Evolutionary conservation across 2,888 invertebrate genomes (phyloP), one percentile per base, ranked within the genome.

Genomic region (Empis livida): DNA sequence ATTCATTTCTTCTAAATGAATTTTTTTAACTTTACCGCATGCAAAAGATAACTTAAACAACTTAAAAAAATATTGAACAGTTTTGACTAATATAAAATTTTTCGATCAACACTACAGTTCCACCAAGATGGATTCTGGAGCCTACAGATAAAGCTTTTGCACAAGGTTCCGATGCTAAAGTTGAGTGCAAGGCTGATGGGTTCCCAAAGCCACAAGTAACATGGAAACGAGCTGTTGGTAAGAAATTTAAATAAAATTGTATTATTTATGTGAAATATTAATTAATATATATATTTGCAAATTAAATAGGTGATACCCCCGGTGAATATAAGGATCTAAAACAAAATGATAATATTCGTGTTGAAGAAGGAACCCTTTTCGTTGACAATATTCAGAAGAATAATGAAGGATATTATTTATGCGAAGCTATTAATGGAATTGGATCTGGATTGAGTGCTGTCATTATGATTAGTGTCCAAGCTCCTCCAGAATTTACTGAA

Each of bases 161-260:
- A 56, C 91, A 92, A 73, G 91, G 92, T 56, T 90, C 90, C 57
- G 89, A 91, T 70, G 91, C 91, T 57, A 84, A 89, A 67, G 87
- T 93, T 61, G 92, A 93, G 77, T 93, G 93, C 72, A 92, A 92
- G 76, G 90, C 92, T 68, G 92, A 92, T 73, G 92, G 93, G 60
- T 93, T 92, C 75, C 93, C 92, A 52, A 89, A 88, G 76, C 92
- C 92, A 56, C 83, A 86, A 64, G 89, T 93, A 43, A 89, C 90
- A 57, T 93, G 93, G 93, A 93, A 92, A 73, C 84, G 88, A 78
- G 92, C 92, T 65, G 88, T 90, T 74, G 92, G 92, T 91, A 76
- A 64, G 69, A 37, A 17, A 16, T 44, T 6, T 9, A 9, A 27
- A 27, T 27, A 8, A 27, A 27, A 27, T 27, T 27, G 9, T 27